Evolutionary conservation across 2,888 invertebrate genomes (phyloP).

Genomic region (Adineta ricciae): DNA sequence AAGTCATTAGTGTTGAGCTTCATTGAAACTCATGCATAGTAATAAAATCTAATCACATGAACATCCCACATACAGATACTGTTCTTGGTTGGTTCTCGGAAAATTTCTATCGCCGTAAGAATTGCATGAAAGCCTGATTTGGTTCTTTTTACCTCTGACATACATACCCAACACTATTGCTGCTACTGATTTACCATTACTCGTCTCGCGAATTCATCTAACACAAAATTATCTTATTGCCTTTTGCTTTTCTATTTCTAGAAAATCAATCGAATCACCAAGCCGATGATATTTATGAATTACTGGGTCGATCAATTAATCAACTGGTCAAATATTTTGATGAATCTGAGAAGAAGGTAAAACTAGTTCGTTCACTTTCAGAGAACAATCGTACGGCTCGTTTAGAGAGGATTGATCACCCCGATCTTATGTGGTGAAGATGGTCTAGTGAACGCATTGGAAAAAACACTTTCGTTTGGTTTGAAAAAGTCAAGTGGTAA

Average conservation of each 20-base stretch:
- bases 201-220: too few relatives aligned
- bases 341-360: neutral
- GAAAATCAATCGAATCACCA: neutral
- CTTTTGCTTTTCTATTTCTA: neutral
- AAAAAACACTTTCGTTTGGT: conserved; percentile 86
- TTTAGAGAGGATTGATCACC: neutral
- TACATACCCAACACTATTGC: neutral
- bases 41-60: neutral
- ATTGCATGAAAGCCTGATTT: neutral
- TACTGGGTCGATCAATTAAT: neutral
- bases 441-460: neutral
- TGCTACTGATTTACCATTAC: neutral
- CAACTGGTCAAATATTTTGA: neutral
- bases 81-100: neutral
- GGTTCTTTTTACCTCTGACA: neutral
- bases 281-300: neutral
- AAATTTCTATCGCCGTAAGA: neutral
- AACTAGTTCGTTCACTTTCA: neutral
- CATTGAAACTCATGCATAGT: too few relatives aligned
- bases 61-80: neutral
- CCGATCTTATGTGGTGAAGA: neutral
- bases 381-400: neutral
- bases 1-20: neutral
- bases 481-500: conserved; percentile 65
- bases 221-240: too few relatives aligned